Percentiles rank a stretch among this genome's conserved stretches.
Conservation (phyloP, 2,113 vertebrate genomes). For the Melanocharis versteri region DNA sequence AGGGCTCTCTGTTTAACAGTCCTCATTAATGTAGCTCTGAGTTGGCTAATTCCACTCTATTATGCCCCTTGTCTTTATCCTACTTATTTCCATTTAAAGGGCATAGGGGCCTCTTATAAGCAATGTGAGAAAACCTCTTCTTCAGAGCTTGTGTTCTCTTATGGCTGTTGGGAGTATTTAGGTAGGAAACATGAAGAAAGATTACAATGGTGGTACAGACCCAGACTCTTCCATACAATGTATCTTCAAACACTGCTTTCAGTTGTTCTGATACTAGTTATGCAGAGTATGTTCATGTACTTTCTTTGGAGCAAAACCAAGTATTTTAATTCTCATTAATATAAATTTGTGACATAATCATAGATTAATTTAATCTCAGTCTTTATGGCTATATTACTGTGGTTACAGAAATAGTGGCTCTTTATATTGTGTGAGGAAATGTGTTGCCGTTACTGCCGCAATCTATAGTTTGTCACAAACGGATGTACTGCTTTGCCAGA, state of each 20-base stretch:
- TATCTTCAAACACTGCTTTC: background rate
- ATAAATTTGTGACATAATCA: background rate
- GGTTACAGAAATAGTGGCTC: background rate
- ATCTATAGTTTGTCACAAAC: background rate
- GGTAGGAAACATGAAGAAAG: background rate
- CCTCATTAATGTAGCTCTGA: background rate
- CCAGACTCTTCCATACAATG: rapidly evolving
- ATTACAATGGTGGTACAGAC: background rate
- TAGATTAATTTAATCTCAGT: background rate
- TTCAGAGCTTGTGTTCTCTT: background rate
- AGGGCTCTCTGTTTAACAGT: background rate
- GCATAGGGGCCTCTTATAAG: background rate
- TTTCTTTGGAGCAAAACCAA: background rate
- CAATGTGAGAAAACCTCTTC: background rate
- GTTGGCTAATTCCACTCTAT: background rate
- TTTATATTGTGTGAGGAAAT: background rate
- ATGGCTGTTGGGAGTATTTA: rapidly evolving
- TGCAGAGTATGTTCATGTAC: background rate
- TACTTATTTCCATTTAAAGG: background rate
- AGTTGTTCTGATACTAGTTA: background rate
- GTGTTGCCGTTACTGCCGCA: rapidly evolving
- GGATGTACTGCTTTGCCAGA: background rate
- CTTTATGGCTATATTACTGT: background rate
- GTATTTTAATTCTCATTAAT: background rate
- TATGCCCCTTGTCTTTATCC: background rate